Percentiles rank a stretch among this genome's conserved stretches.
Conservation (phyloP, 1,140 invertebrate genomes). For the Drosophila kohkoa region DNA sequence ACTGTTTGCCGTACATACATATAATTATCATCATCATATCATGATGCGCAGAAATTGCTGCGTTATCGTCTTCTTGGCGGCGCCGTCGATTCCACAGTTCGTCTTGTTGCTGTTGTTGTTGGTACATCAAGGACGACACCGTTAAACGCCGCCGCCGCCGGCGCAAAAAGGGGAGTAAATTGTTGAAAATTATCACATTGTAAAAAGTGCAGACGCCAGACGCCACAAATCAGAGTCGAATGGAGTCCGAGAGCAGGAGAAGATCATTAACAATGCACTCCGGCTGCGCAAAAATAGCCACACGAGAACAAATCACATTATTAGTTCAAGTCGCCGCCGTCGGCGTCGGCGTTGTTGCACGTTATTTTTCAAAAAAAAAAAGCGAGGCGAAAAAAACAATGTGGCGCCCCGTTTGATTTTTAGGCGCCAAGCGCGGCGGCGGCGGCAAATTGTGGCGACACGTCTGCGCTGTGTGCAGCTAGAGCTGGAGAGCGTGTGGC, state of each 20-base stretch:
- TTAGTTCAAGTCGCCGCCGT: slow-evolving; percentile 47
- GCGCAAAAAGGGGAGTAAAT: slow-evolving; percentile 65
- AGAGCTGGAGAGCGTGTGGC: slow-evolving; percentile 56
- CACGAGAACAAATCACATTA: slow-evolving; percentile 75
- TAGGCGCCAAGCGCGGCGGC: slow-evolving; percentile 73
- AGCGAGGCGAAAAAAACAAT: slow-evolving; percentile 13
- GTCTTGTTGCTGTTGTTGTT: not conserved
- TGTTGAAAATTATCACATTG: slow-evolving; percentile 81
- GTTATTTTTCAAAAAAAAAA: slow-evolving; percentile 69
- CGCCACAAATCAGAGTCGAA: not conserved
- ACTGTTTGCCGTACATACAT: slow-evolving; percentile 18
- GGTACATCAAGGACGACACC: slow-evolving; percentile 73
- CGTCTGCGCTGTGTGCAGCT: slow-evolving; percentile 64
- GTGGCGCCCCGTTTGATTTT: slow-evolving; percentile 78
- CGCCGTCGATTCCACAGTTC: slow-evolving; percentile 11
- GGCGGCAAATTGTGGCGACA: slow-evolving; percentile 83
- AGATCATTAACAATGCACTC: slow-evolving; percentile 40
- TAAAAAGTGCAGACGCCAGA: slow-evolving; percentile 49
- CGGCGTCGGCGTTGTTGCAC: slow-evolving; percentile 57
- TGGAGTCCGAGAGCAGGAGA: slow-evolving; percentile 29
- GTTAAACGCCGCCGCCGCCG: slow-evolving; percentile 64
- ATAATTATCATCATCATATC: slow-evolving; percentile 51
- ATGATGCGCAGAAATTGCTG: slow-evolving; percentile 35
- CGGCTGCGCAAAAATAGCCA: slow-evolving; percentile 54
- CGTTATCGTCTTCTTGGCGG: slow-evolving; percentile 16